Evolutionary conservation across 2,113 vertebrate species (phyloP).

Genomic region (Hiodon alosoides): DNA sequence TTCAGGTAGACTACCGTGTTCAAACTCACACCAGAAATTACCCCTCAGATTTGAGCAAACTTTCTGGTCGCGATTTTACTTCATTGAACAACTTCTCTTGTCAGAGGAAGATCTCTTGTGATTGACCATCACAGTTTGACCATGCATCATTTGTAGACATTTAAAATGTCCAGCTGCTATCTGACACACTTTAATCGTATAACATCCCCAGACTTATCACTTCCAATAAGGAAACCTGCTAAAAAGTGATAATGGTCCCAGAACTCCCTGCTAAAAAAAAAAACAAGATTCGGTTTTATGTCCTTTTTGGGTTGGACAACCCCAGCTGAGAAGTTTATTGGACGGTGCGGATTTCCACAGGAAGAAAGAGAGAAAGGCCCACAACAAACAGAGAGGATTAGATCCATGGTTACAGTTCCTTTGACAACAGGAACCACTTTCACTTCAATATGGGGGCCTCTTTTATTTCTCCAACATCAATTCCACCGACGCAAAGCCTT

Average conservation of each 20-base stretch:
- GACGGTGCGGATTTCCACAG: conserved; percentile 32
- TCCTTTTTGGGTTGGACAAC: conserved; percentile 13
- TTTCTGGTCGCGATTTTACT: too few relatives aligned
- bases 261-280: not conserved
- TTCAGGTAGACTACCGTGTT: too few relatives aligned
- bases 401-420: conserved; percentile 40
- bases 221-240: not conserved
- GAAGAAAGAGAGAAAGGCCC: conserved; percentile 29
- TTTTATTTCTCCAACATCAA: conserved; percentile 44
- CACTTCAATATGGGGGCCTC: conserved; percentile 26
- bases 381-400: conserved; percentile 43
- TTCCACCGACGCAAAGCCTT: conserved; percentile 51
- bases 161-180: too few relatives aligned
- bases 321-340: conserved; percentile 45
- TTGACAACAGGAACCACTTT: conserved; percentile 17
- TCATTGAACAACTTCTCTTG: too few relatives aligned
- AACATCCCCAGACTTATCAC: too few relatives aligned
- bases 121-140: too few relatives aligned
- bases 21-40: too few relatives aligned
- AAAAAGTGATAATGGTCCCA: not conserved
- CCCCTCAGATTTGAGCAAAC: too few relatives aligned
- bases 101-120: too few relatives aligned
- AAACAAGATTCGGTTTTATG: conserved; percentile 9
- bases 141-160: too few relatives aligned
- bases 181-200: too few relatives aligned